Percentiles rank a stretch among this genome's conserved stretches.
These are phyloP conservation scores for Saccostrea echinata DNA, from an alignment of 1,140 invertebrate genomes.

Conservation along the genomic window DNA sequence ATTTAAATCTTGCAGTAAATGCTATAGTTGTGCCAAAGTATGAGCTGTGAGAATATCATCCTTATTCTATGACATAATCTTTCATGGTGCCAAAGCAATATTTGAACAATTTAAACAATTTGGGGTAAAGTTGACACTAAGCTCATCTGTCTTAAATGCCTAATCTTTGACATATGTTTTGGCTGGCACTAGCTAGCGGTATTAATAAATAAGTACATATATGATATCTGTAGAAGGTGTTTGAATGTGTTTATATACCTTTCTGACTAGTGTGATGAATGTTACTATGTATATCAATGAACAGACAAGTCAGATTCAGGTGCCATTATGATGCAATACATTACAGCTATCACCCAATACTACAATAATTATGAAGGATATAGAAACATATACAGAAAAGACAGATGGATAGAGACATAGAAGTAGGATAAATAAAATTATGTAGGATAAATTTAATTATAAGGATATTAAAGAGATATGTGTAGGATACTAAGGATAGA, in stretches of 20 bases:
- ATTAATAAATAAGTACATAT: not conserved
- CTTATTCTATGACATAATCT: constrained; percentile 25
- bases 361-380: no score
- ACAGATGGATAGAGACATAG: no score
- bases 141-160: constrained; percentile 19
- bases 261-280: no score
- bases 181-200: not conserved
- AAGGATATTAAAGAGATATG: no score
- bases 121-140: constrained; percentile 18
- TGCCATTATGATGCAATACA: no score
- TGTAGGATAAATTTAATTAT: no score
- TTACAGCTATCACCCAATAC: no score
- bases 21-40: not conserved
- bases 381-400: no score
- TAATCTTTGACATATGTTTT: constrained; percentile 38
- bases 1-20: not conserved
- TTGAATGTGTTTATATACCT: not conserved
- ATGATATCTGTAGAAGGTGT: not conserved
- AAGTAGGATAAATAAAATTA: no score
- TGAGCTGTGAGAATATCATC: not conserved
- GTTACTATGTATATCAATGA: no score
- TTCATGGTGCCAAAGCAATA: constrained; percentile 17
- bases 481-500: no score
- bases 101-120: constrained; percentile 38
- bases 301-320: no score